Base-by-base conservation (phyloP, 2,888 invertebrate genomes). In the Papilio demoleus region DNA sequence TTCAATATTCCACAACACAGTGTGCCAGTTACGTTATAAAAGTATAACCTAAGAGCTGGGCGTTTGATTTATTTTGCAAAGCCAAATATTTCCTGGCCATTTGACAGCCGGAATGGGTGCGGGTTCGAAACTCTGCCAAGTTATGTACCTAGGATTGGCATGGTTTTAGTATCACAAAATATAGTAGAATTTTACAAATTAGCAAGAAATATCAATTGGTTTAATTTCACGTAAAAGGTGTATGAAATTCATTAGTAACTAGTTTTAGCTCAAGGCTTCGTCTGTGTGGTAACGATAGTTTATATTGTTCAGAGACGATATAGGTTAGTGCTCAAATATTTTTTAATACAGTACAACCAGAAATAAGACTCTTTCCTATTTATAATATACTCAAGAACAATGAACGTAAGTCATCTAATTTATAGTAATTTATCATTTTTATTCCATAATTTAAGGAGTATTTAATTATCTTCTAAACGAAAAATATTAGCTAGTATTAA, bases 61-160 rank as follows among this genome's bases (percentile, higher is more conserved):
- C 19, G 36, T 42, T 58, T 63, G 68, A 68, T 68, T 64, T 68
- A 68, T 63, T 58, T 47, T 36, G 34, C 36, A 68, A 47, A 17
- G 27, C 58, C 68, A 56, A 42, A 63, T 63, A 67, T 61, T 67
- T 67, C 50, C 40, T 53, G 53, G 31, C 27, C 31, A 38, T 68
- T 63, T 63, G 63, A 47, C 63, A 68, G 12, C 38, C 47, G 45
- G 45, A 63, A 63, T 68, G 63, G 64, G 36, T 45, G 45, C 8
- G 27, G 50, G 11, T 36, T 56, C 40, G 34, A 56, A 63, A 67
- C 64, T 64, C 64, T 31, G 47, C 59, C 36, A 36, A 68, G 59
- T 58, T 45, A 59, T 68, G 38, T 14, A 53, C 19, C 14, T 59
- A 36, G 34, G 56, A 59, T 36, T 4, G 34, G 45, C 17, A 8